Conservation (phyloP, 1,140 invertebrate species). For the Druon quercuslanigerum region DNA sequence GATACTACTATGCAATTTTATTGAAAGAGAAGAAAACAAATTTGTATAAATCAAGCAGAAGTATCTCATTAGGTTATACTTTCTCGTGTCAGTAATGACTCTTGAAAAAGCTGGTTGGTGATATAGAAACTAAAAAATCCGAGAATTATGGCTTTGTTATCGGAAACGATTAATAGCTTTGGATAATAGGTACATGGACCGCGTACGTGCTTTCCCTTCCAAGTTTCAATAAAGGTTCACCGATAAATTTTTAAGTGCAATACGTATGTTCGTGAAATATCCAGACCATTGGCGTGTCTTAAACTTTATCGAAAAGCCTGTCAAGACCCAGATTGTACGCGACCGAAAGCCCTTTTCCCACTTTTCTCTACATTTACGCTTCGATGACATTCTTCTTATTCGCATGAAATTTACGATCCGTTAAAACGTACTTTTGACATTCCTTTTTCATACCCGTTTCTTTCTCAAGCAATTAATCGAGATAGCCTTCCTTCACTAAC, state of each 20-base stretch:
- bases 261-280: constrained; percentile 28
- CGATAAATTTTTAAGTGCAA: constrained; percentile 29
- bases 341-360: neutral
- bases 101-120: neutral
- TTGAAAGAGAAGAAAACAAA: neutral
- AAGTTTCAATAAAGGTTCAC: constrained; percentile 23
- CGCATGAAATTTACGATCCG: constrained; percentile 14
- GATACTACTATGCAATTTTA: neutral
- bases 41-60: neutral
- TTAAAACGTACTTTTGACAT: constrained; percentile 11
- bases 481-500: constrained; percentile 5
- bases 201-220: neutral
- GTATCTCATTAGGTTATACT: neutral
- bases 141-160: constrained; percentile 13
- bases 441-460: neutral
- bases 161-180: constrained; percentile 6
- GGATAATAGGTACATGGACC: neutral
- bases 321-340: constrained; percentile 11
- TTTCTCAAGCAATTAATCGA: constrained; percentile 22
- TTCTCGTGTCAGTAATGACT: neutral
- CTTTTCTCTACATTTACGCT: constrained; percentile 7
- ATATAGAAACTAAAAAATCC: neutral
- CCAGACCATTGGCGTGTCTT: constrained; percentile 19
- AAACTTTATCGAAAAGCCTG: constrained; percentile 17
- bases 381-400: constrained; percentile 6